Evolutionary conservation across 1,140 invertebrate genomes (phyloP).

Genomic region (Zophobas atratus): DNA sequence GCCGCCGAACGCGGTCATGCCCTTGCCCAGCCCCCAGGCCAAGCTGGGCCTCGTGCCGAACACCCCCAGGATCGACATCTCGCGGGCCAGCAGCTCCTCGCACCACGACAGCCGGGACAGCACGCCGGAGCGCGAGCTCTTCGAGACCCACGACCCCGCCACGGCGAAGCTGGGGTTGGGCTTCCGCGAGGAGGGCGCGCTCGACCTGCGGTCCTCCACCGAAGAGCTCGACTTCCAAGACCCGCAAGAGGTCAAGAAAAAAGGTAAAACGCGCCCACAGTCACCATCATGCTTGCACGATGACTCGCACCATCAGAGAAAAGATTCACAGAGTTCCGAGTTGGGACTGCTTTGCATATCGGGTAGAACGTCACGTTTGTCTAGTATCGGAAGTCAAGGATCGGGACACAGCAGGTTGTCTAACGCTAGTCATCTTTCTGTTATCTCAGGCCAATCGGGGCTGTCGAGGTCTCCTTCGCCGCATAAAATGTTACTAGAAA

Average conservation of each 20-base stretch:
- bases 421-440: constrained; percentile 70
- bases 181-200: constrained; percentile 84
- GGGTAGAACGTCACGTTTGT: constrained; percentile 85
- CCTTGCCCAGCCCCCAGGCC: constrained; percentile 63
- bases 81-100: constrained; percentile 87
- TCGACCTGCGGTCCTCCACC: constrained; percentile 87
- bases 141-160: constrained; percentile 67
- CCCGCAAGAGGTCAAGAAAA: constrained; percentile 67
- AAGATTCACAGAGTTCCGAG: constrained; percentile 85
- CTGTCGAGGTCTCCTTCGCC: constrained; percentile 86
- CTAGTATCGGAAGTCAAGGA: constrained; percentile 80
- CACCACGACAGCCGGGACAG: constrained; percentile 88
- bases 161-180: constrained; percentile 70
- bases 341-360: constrained; percentile 86
- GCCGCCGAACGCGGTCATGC: constrained; percentile 60
- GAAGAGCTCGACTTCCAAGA: constrained; percentile 88
- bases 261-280: constrained; percentile 46
- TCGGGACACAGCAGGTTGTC: constrained; percentile 74
- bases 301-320: constrained; percentile 76
- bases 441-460: constrained; percentile 80
- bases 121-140: constrained; percentile 84
- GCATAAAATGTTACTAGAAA: constrained; percentile 90
- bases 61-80: constrained; percentile 89
- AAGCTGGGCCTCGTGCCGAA: constrained; percentile 74
- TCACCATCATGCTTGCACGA: constrained; percentile 53